Base-by-base conservation (phyloP, 2,113 vertebrate genomes). In the Vimba vimba region DNA sequence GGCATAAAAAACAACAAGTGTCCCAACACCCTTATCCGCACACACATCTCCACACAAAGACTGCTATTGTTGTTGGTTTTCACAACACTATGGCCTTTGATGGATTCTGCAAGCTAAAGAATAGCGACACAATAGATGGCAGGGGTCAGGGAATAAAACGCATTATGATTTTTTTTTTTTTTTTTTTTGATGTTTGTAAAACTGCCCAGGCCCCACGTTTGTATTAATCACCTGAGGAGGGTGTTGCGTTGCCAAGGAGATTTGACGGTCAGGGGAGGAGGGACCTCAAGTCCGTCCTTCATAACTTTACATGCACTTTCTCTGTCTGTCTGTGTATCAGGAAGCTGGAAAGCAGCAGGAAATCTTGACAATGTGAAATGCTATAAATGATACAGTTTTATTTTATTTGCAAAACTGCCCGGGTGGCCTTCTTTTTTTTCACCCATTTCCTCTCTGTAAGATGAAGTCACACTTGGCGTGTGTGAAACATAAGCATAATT, bases 401-500 rank as follows among this genome's bases (percentile, higher is more conserved):
- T 82, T 71, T 82, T 55, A 57, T 83, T 73, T 83, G 27, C 62
- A 52, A 68, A 82, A 68, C 79, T 64, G 39, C 36, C 77, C 33
- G 6, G 11, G 12, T 36, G 27, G 78, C 13, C 69, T 33, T 57
- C 75, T 73, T 50, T 79, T 45, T 82, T 45, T 69, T 57, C 64
- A 45, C 36, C 62, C 6, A 19, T 87, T 86, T 89, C 86, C 47
- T 57, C 66, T 74, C 85, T 86, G 36, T 27, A 55, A 57, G 64
- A 84, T 91, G 86, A 90, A 91, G 91, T 91, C 91, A 90, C 75
- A 76, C 82, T 88, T 89, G 88, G 91, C 87, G 86, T 81, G 89
- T 91, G 89, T 89, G 90, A 91, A 93, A 93, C 92, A 89, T 93
- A 92, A 92, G 90, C 91, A 91, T 91, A 91, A 94, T 92, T 94